phyloP scores from a whole-genome alignment of 2,888 invertebrate species.

The Drosophila kanekoi region DNA sequence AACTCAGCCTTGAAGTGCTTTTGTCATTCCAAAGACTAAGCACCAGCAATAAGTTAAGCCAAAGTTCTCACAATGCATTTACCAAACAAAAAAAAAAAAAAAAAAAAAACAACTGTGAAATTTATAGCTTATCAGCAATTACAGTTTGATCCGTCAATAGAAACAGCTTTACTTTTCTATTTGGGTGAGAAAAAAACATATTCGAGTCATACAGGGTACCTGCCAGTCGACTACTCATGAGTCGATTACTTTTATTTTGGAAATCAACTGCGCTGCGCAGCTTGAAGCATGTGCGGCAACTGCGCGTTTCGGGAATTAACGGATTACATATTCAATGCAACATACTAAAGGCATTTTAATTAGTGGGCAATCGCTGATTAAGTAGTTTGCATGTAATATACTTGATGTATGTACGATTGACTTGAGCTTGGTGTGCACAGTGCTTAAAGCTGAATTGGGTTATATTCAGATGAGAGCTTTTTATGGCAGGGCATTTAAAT shows the following conservation, averaged over 20 bases:
- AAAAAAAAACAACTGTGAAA: not conserved
- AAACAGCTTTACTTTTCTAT: not conserved
- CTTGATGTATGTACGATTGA: not conserved
- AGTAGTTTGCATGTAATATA: slow-evolving; percentile 40
- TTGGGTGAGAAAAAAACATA: not conserved
- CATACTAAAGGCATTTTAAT: slow-evolving; percentile 57
- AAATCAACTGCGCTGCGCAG: slow-evolving; percentile 12
- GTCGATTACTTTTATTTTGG: not conserved
- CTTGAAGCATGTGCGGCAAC: slow-evolving; percentile 6
- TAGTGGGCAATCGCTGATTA: slow-evolving; percentile 53
- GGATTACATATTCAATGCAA: slow-evolving; percentile 59
- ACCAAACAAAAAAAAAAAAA: not conserved
- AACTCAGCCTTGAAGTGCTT: too few species aligned
- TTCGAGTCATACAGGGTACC: slow-evolving; percentile 10
- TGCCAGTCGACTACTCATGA: not conserved
- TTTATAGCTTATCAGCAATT: not conserved
- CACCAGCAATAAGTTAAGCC: too few species aligned
- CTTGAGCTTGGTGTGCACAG: not conserved
- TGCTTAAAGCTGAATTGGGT: not conserved
- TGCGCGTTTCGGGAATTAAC: slow-evolving; percentile 42
- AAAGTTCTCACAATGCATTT: too few species aligned
- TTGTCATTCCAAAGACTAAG: too few species aligned
- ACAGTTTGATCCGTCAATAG: not conserved
- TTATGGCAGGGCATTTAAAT: not conserved
- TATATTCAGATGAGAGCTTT: not conserved